Conservation (phyloP, 2,797 vertebrate species). For the Rousettus madagascariensis region DNA sequence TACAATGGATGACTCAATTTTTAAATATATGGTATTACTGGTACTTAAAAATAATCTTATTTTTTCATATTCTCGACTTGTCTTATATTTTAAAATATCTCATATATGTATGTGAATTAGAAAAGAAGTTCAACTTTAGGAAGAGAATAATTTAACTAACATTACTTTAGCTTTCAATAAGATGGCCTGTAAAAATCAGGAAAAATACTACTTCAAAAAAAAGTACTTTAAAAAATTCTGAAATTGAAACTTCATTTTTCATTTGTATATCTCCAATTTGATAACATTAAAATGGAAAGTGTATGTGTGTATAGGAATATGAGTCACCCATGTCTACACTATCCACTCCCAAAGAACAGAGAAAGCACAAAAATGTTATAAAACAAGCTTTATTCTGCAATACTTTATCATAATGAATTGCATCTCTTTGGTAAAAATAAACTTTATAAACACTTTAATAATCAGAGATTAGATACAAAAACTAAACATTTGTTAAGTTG, state of each 20-base stretch:
- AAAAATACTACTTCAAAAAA: conserved; percentile 17
- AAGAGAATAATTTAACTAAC: background rate
- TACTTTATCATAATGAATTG: conserved; percentile 99
- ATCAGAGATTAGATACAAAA: conserved; percentile 99
- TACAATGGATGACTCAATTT: background rate
- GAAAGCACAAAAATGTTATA: conserved; percentile 85
- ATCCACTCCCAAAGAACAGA: conserved; percentile 11
- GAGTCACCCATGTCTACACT: background rate
- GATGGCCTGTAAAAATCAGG: background rate
- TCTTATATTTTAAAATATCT: conserved; percentile 24
- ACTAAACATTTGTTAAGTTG: conserved; percentile 94
- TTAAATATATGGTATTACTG: background rate
- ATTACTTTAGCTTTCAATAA: background rate
- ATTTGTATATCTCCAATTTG: background rate
- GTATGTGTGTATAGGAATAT: background rate
- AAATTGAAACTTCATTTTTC: conserved; percentile 29
- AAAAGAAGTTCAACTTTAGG: background rate
- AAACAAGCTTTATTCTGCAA: conserved; percentile 99
- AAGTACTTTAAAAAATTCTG: background rate
- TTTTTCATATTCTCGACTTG: conserved; percentile 10
- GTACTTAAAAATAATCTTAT: background rate
- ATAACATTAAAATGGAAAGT: background rate
- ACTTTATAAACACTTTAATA: conserved; percentile 99
- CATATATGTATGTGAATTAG: background rate
- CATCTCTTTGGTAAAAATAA: conserved; percentile 99